Base-by-base conservation (phyloP, 2,113 vertebrate species). In the Scopus umbretta region DNA sequence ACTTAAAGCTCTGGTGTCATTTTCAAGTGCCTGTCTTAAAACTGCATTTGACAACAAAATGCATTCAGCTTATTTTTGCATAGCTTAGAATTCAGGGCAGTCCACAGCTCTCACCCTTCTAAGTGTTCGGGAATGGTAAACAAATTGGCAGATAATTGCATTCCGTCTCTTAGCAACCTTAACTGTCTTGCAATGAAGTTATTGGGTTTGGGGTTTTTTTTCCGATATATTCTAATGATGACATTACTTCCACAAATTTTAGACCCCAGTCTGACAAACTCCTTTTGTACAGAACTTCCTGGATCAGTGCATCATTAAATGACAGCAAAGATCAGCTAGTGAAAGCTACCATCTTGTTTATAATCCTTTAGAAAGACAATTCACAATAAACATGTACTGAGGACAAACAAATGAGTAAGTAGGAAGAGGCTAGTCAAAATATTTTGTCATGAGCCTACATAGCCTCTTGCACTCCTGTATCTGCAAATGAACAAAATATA, bases 141-240 rank as follows among this genome's bases (percentile, higher is more conserved):
- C 92, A 96, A 95, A 95, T 72, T 83, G 86, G 83, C 88, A 90
- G 59, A 92, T 96, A 96, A 97, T 96, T 93, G 89, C 52, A 86
- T 95, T 80, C 83, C 4, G 86, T 96, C 80, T 96, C 96, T 94
- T 96, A 96, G 96, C 94, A 97, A 96, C 96, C 88, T 72, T 67
- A 88, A 92, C 93, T 68, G 23, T 72, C 65, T 94, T 61, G 80
- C 88, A 86, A 58, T 75, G 68, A 93, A 96, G 92, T 84, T 93
- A 76, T 3, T 58, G 26, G 82, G 11, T 11, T 13, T 11, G 30
- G 56, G 49, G 62, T 62, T 80, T 82, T 94, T 89, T 58, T 80
- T 82, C 53, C 52, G 15, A 89, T 85, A 6, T 25, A 27, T 89
- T 72, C 43, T 82, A n/a, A 26, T 73, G 79, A 63, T 61, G 34